Base-by-base conservation (phyloP, 2,797 vertebrate species). In the Peromyscus eremicus region DNA sequence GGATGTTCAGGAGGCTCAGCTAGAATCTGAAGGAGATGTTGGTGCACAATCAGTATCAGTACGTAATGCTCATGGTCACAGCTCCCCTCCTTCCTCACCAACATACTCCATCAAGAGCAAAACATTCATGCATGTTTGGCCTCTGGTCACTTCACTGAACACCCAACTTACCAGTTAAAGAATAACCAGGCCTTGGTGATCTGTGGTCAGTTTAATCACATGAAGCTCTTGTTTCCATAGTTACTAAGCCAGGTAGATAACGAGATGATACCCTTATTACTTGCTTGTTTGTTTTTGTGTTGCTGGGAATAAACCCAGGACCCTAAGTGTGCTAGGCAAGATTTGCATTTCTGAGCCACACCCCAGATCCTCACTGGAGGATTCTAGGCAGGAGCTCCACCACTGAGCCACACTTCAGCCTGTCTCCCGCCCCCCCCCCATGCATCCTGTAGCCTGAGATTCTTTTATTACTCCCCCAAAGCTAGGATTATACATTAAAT, bases 221-320 rank as follows among this genome's bases (percentile, higher is more conserved):
- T 60, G 66, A 77, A 79, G 49, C 43, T 89, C 71, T 76, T 66
- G 1, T 66, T 95, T 92, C 76, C 49, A 16, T 90, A 19, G 73
- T 90, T 40, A 60, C 86, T 79, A 91, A 92, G 70, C 25, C 55
- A 92, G 86, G 34, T 55, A 82, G 37, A 52, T 83, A 34, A 82
- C 14, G 66, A 85, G 34, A 79, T 21, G 62, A 62, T 34, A 10
- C 19, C 81, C 83, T 55, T 17, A 25, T 55, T 43, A 29, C 14
- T 55, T 68, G 43, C 25, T 60, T 84, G 23, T 81, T 88, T 77
- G n/a, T 70, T 81, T 70, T n/a, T 70, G 3, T 86, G 21, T 86
- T 70, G 46, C 83, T 86, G 46, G 84, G 34, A 27, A 86, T 37
- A 55, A 70, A 70, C 21, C 21, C 84, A 70, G 64, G 46, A 27